Evolutionary conservation across 2,797 vertebrate genomes (phyloP), one percentile per base, ranked within the genome.

Genomic region (Apogon talboti): DNA sequence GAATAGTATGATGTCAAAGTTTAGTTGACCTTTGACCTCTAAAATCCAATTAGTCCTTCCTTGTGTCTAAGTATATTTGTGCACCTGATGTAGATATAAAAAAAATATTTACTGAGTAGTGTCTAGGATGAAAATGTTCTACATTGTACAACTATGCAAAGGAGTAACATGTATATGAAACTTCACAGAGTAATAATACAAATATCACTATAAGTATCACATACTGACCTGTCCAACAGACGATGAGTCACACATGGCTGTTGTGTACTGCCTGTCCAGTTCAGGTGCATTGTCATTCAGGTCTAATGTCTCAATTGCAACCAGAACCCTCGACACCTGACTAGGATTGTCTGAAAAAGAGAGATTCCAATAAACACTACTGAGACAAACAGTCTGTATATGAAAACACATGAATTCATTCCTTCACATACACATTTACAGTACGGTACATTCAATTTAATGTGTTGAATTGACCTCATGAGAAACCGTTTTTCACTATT

Each of bases 221-320:
- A 60, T 12, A 78, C 93, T 91, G 78, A 97, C 96, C 93, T 97
- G 95, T 69, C 96, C 95, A 0, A 90, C 76, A 51, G 89, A 74
- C 12, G 95, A 92, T 0, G 94, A 96, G 85, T 97, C 96, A 45
- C 96, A 97, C 83, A 97, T 87, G 47, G 96, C 95, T 0, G 95
- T 95, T 16, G 92, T 94, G 57, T 96, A 96, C 37, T 94, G 91
- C 12, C 95, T 87, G 45, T 96, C 95, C 83, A 97, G 87, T 76
- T 95, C 94, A 0, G 96, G 96, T 2, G 95, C 91, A 0, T 97
- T 97, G 92, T 97, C 96, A 7, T 97, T 97, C 68, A 96, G 84
- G 71, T 97, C 96, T 69, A 97, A 84, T 0, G 94, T 96, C 81
- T 96, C 95, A 72, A 97, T 83, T 49, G 94, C 88, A 55, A 96